Base-by-base conservation (phyloP, 1,140 invertebrate genomes). In the Ceratosolen solmsi region DNA sequence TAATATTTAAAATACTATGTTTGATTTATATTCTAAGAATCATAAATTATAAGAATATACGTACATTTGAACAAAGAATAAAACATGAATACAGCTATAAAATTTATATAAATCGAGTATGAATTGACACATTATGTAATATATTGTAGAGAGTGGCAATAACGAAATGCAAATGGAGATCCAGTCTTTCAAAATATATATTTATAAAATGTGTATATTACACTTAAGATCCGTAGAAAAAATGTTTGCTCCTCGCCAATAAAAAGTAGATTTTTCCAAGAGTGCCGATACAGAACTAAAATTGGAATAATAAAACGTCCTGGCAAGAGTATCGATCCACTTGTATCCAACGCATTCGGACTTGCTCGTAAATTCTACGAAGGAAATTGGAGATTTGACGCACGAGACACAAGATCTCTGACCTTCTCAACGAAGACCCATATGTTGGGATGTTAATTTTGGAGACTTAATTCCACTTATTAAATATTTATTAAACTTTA, bases 311-410 rank as follows among this genome's bases (percentile, higher is more conserved):
- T 79, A 71, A 79, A 79, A 71, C 9, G 65, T 71, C 77, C n/a
- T 27, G 63, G 58, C 9, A 41, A 15, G 33, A 13, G 51, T 51
- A 79, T 71, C 65, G 38, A 79, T 71, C 65, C 25, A n/a, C 36
- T 73, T 33, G 8, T 22, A 68, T 13, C 60, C 27, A 17, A 15
- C 38, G 60, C 27, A 27, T 54, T 20, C 22, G 13, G n/a, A 49
- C 4, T 68, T 51, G 25, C 75, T 38, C 56, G n/a, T 25, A 11
- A 46, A 1, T n/a, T n/a, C 25, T 11, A 15, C 17, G 25, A 63
- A 58, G 65, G 65, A 79, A 79, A 71, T 79, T 65, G 65, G 65
- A 79, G 77, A 79, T 13, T 46, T 54, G 51, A 54, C 5, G 41
- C 41, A 46, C 13, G 5, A 46, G 41, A n/a, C 41, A 46, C 5